Percentiles rank a stretch among this genome's conserved stretches.
phyloP scores from a whole-genome alignment of 2,797 vertebrate genomes.

The Hyperoplus lanceolatus region DNA sequence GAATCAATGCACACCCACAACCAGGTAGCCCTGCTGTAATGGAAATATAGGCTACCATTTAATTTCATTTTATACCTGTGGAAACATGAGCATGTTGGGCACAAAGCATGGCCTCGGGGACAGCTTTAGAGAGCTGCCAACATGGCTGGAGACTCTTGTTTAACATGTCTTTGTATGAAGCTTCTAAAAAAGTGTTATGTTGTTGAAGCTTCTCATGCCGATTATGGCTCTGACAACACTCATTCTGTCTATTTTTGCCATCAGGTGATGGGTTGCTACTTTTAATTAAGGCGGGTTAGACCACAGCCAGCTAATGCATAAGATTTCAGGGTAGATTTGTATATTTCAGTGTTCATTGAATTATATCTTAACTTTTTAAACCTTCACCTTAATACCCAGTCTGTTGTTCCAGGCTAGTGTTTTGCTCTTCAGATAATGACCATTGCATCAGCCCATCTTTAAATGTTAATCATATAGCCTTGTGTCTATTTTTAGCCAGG shows the following conservation, averaged over 20 bases:
- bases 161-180: not conserved
- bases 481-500: slow-evolving; percentile 20
- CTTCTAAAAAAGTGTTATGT: not conserved
- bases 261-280: not conserved
- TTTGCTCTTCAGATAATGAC: not conserved
- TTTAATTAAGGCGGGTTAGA: not conserved
- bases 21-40: no score
- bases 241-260: not conserved
- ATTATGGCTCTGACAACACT: not conserved
- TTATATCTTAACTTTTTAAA: not conserved
- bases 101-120: not conserved
- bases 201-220: not conserved
- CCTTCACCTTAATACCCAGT: not conserved
- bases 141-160: not conserved
- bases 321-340: not conserved
- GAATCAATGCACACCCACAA: no score
- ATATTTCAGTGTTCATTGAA: not conserved
- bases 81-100: no score
- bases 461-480: slow-evolving; percentile 21
- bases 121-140: not conserved
- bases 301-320: not conserved
- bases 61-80: no score
- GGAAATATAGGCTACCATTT: no score
- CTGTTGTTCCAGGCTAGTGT: not conserved
- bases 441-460: not conserved